Evolutionary conservation across 2,113 vertebrate species (phyloP), one percentile per base, ranked within the genome.

Genomic region (Emydocephalus ijimae): DNA sequence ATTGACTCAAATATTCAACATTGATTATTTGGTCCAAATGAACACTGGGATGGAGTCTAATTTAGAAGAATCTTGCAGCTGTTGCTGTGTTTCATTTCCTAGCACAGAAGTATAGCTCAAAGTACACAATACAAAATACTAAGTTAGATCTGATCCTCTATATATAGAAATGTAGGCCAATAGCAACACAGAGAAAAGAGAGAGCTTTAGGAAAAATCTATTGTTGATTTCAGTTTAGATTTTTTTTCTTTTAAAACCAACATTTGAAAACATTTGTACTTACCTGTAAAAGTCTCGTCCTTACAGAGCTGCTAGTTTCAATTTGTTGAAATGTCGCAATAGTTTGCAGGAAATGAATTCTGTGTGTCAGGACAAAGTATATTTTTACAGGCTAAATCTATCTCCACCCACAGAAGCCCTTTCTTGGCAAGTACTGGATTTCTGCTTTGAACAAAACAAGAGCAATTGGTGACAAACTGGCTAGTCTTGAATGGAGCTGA

Each of bases 221-320:
- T 64, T 0, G 52, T 0, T 1, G 12, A 7, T 39, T 92, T 52
- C 74, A 93, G 0, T n/a, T 8, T 89, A 64, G 92, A 50, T 90
- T 94, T 93, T 95, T 90, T 85, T 55, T 50, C 86, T 94, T 85
- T 5, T 92, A 29, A 92, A 89, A 89, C 89, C 86, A 94, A 45
- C 29, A 14, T 21, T 55, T 14, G 8, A 90, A 11, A 94, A 93
- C 89, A 45, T 96, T 91, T 23, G 2, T 91, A 92, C 97, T 95
- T 90, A 95, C 95, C 45, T 90, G 91, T 39, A 26, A 91, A 1
- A 55, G 1, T n/a, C 91, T 1, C 74, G 29, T 93, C 89, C 91
- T 94, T 87, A 93, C 54, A 43, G 93, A 94, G 89, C 93, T 94
- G 92, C 50, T 90, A 87, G 92, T 95, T 94, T 97, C 95, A 95